Base-by-base conservation (phyloP, 1,140 invertebrate species). In the Drosophila ambigua region DNA sequence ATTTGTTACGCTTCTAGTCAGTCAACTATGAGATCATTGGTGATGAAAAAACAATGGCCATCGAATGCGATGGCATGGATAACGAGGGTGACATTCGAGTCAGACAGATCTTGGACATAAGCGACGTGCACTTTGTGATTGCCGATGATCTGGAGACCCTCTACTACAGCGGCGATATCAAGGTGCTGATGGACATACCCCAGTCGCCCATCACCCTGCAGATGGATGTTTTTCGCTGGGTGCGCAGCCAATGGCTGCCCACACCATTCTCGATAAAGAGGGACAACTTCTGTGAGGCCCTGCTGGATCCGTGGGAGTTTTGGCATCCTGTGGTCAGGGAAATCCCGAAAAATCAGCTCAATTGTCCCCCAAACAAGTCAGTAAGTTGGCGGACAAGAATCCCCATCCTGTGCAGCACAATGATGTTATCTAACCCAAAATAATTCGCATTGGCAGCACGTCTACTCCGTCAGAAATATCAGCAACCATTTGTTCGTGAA, bases 341-440 rank as follows among this genome's bases (percentile, higher is more conserved):
- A 0, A 46, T 87, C 4, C 61, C 78, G 1, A 53, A 52, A 11
- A n/a, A 15, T 0, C 55, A 66, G 11, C 20, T 43, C 2, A 26
- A 24, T 1, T 85, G 82, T 75, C 81, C 83, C n/a, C 83, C 82
- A 0, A 26, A 39, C 0, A 24, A 46, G 4, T 79, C 63, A 7
- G 79, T 84, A 58, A 65, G 72, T 20, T 20, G 2, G 20, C 20
- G 54, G 3, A 11, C 9, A 51, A 20, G 24, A 2, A 15, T 48
- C 20, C 62, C 3, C n/a, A 16, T 2, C 15, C 28, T 28, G 28
- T 28, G 7, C 16, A n/a, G n/a, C n/a, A n/a, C n/a, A n/a, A n/a
- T n/a, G n/a, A n/a, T n/a, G n/a, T 16, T 16, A 16, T 16, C 16
- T 16, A 16, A 20, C 20, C 20, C 20, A 31, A 31, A 20, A 20